Percentiles rank a stretch among this genome's conserved stretches.
These are phyloP conservation scores for Paradisaea rubra DNA, from an alignment of 2,113 vertebrate species.

Conservation along the genomic window DNA sequence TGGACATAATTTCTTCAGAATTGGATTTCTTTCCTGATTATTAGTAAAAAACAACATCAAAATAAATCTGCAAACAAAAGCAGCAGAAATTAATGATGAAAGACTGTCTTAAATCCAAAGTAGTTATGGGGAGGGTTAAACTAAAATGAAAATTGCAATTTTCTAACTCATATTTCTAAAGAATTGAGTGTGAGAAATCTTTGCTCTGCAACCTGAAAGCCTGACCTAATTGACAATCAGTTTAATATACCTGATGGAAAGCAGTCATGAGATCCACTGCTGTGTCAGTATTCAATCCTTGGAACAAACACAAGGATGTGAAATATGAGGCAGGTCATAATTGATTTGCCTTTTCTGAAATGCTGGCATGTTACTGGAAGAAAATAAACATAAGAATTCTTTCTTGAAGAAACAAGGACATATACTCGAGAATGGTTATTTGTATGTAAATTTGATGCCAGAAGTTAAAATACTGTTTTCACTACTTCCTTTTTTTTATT, in stretches of 20 bases:
- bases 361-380: neutral
- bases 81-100: neutral
- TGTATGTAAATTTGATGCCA: neutral
- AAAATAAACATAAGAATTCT: neutral
- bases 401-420: neutral
- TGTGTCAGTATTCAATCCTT: conserved; percentile 7
- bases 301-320: neutral
- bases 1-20: neutral
- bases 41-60: neutral
- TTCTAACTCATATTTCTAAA: neutral
- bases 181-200: neutral
- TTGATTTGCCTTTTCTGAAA: conserved; percentile 27
- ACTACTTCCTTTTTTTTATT: neutral
- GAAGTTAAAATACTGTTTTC: neutral
- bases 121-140: neutral
- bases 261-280: neutral
- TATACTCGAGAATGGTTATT: neutral
- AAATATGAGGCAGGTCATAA: neutral
- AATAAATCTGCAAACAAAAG: neutral
- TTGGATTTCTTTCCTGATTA: neutral
- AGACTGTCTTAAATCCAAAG: neutral
- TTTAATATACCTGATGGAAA: conserved; percentile 10
- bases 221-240: neutral
- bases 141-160: neutral
- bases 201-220: neutral